Conservation (phyloP, 53 echinoderm and acorn worm species). For the Holothuria scabra region DNA sequence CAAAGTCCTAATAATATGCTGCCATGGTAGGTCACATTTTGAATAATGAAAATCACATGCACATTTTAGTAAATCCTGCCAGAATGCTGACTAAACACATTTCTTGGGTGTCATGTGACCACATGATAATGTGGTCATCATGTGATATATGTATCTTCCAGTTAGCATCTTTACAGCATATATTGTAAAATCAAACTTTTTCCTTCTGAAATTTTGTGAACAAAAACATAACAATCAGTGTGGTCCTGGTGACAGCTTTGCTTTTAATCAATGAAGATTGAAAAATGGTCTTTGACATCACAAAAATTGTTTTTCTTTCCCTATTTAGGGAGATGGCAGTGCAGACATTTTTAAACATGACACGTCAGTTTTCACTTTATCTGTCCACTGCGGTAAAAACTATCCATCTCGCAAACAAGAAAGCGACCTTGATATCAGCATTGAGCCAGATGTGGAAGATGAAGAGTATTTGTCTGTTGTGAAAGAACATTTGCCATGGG, state of each 20-base stretch:
- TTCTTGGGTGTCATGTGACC: no score
- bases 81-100: no score
- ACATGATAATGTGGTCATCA: no score
- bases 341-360: slow-evolving; percentile 73
- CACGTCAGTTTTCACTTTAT: slow-evolving; percentile 71
- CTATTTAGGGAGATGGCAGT: slow-evolving; percentile 75
- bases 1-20: no score
- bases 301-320: background rate
- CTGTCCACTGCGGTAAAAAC: slow-evolving; percentile 83
- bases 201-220: no score
- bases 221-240: no score
- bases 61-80: no score
- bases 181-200: no score
- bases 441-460: slow-evolving; percentile 61
- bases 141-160: no score
- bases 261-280: background rate
- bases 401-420: slow-evolving; percentile 70
- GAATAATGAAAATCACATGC: no score
- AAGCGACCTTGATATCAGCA: slow-evolving; percentile 74
- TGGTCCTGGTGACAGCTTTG: background rate
- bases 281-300: background rate
- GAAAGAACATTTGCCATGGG: slow-evolving; percentile 63
- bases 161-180: no score
- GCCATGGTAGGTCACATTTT: no score
- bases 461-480: slow-evolving; percentile 61